phyloP scores from a whole-genome alignment of 2,113 vertebrate genomes.

The Chloroceryle aenea region DNA sequence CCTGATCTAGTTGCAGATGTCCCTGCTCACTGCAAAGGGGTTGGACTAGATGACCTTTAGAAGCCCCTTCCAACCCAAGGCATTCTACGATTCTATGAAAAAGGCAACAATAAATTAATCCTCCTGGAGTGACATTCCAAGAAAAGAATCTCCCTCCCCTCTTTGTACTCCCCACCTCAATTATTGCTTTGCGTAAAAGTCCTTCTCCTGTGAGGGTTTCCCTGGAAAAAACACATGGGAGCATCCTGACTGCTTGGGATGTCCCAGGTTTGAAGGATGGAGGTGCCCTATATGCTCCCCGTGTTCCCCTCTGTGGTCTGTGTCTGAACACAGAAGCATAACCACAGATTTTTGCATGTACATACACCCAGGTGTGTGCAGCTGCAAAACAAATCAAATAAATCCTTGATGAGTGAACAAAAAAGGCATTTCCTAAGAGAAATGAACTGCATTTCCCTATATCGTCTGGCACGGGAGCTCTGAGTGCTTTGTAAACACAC shows the following conservation, averaged over 20 bases:
- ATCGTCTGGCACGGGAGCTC: neutral
- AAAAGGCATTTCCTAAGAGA: neutral
- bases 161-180: neutral
- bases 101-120: neutral
- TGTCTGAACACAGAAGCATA: fast-evolving
- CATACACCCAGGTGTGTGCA: fast-evolving
- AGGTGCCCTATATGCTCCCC: fast-evolving
- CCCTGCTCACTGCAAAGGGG: too few species aligned
- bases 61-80: too few species aligned
- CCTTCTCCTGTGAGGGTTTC: neutral
- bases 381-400: neutral
- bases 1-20: too few species aligned
- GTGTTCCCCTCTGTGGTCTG: fast-evolving
- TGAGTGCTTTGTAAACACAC: neutral
- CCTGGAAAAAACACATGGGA: neutral
- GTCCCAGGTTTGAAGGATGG: neutral
- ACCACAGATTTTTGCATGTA: neutral
- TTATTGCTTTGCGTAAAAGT: neutral
- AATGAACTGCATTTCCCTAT: neutral
- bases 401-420: neutral
- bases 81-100: neutral
- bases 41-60: too few species aligned
- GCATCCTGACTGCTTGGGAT: fast-evolving
- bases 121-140: neutral
- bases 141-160: neutral